Percentiles rank a stretch among this genome's conserved stretches.
Conservation (phyloP, 2,797 vertebrate species). For the Enteromius argenteus region DNA sequence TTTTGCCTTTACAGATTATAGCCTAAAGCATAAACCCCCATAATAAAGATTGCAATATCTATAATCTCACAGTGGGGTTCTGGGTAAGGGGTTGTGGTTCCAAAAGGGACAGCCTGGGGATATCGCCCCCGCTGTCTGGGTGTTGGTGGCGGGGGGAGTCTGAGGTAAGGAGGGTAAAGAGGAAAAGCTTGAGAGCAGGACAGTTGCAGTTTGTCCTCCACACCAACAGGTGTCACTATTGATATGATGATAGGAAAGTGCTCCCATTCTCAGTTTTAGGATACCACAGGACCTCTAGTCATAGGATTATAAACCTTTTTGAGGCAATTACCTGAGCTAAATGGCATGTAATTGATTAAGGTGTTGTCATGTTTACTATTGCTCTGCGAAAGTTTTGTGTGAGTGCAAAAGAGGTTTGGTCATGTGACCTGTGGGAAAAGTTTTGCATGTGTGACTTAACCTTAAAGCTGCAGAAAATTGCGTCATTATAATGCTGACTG, state of each 20-base stretch:
- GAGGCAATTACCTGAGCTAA: neutral
- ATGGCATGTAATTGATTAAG: neutral
- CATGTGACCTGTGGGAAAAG: no score
- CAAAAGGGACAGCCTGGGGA: conserved; percentile 26
- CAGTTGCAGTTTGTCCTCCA: neutral
- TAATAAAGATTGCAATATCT: conserved; percentile 62
- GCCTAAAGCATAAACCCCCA: conserved; percentile 68
- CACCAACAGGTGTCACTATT: conserved; percentile 6
- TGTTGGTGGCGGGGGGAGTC: neutral
- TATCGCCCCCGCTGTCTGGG: conserved; percentile 20
- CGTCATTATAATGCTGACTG: neutral
- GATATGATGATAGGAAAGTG: neutral
- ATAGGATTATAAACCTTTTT: neutral
- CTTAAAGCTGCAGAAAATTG: neutral
- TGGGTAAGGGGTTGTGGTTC: conserved; percentile 42
- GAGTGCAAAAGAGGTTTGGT: neutral
- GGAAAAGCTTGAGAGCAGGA: neutral
- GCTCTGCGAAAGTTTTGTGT: neutral
- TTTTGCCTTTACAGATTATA: conserved; percentile 59
- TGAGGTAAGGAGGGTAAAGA: conserved; percentile 1
- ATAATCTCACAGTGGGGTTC: conserved; percentile 63
- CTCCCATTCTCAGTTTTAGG: neutral
- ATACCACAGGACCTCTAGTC: neutral
- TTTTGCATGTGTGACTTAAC: neutral
- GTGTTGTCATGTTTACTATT: neutral